These are phyloP conservation scores for Misgurnus anguillicaudatus DNA, from an alignment of 2,113 vertebrate species.

Conservation along the genomic window DNA sequence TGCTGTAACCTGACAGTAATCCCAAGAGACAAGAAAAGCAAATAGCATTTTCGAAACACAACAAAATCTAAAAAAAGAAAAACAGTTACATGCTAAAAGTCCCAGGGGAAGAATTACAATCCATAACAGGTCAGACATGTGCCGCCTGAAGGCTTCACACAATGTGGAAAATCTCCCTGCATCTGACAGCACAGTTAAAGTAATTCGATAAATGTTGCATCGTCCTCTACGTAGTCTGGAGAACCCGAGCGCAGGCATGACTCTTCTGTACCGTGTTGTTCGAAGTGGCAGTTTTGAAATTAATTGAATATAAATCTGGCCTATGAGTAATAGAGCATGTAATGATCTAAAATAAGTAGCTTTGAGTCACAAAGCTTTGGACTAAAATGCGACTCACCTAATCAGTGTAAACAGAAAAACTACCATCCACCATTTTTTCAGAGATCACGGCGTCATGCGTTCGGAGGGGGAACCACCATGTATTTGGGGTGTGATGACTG, in stretches of 20 bases:
- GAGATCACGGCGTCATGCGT: not conserved
- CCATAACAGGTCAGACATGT: constrained; percentile 12
- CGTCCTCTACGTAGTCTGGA: not conserved
- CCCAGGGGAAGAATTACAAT: constrained; percentile 7
- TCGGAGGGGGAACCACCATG: not conserved
- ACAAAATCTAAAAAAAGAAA: constrained; percentile 1
- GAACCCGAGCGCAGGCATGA: constrained; percentile 1
- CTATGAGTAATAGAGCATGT: constrained; percentile 41
- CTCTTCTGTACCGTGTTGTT: constrained; percentile 23
- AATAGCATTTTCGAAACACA: constrained; percentile 16
- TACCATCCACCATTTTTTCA: constrained; percentile 7
- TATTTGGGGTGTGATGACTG: too few species aligned
- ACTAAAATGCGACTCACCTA: constrained; percentile 27
- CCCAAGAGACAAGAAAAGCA: constrained; percentile 29
- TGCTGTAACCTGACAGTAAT: constrained; percentile 29
- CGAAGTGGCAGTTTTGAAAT: constrained; percentile 34
- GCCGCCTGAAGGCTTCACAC: constrained; percentile 30
- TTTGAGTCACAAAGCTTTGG: constrained; percentile 35
- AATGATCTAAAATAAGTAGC: constrained; percentile 36
- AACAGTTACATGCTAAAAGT: not conserved
- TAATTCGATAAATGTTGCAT: constrained; percentile 33
- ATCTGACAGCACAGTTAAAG: constrained; percentile 34
- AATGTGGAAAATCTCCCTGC: not conserved
- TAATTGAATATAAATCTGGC: constrained; percentile 48
- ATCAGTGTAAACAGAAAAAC: constrained; percentile 21